Evolutionary conservation across 2,888 invertebrate species (phyloP).

Genomic region (Epinotia bilunana): DNA sequence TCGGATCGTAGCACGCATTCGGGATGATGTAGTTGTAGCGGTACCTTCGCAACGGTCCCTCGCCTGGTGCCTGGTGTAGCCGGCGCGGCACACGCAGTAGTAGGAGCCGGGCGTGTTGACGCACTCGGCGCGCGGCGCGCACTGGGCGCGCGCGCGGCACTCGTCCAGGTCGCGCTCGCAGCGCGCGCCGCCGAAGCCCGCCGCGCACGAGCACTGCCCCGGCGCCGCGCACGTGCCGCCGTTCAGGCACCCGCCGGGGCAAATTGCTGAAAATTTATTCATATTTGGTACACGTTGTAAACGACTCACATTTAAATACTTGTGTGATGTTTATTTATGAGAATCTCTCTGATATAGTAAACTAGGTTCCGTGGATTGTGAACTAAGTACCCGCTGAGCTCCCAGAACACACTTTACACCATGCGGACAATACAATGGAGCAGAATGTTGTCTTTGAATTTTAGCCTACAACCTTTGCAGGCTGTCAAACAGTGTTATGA

Average conservation of each 20-base stretch:
- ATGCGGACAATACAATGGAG: too few relatives aligned
- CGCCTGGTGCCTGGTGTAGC: constrained; percentile 86
- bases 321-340: too few relatives aligned
- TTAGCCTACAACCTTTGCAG: too few relatives aligned
- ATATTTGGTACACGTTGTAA: neutral
- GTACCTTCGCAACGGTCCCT: constrained; percentile 87
- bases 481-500: too few relatives aligned
- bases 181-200: constrained; percentile 91
- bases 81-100: constrained; percentile 93
- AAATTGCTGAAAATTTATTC: constrained; percentile 87
- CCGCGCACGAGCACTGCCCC: constrained; percentile 90
- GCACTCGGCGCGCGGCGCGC: constrained; percentile 90
- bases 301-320: too few relatives aligned
- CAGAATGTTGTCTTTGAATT: too few relatives aligned
- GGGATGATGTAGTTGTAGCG: neutral
- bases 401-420: too few relatives aligned
- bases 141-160: constrained; percentile 87
- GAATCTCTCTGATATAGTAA: too few relatives aligned
- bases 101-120: constrained; percentile 96
- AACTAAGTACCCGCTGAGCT: too few relatives aligned
- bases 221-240: constrained; percentile 92
- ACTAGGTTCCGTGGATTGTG: too few relatives aligned
- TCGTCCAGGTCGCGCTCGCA: constrained; percentile 96
- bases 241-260: constrained; percentile 91
- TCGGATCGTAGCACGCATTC: too few relatives aligned